Percentiles rank a stretch among this genome's conserved stretches.
Conservation (phyloP, 2,797 vertebrate genomes). For the Acanthiza pusilla region DNA sequence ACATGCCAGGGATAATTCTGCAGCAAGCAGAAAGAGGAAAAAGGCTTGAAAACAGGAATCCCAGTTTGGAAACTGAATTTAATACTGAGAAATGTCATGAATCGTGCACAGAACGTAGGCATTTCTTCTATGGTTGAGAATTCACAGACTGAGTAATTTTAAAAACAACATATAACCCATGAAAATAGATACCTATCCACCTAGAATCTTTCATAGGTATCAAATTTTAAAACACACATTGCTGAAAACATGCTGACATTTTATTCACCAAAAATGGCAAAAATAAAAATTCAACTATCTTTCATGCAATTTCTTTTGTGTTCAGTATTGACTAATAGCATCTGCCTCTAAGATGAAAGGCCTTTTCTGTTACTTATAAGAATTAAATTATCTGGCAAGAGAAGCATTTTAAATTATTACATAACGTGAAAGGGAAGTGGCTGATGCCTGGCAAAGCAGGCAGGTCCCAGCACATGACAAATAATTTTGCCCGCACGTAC, state of each 20-base stretch:
- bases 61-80: not conserved
- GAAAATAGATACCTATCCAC: not conserved
- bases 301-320: not conserved
- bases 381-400: not conserved
- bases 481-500: not conserved
- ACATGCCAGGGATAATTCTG: not conserved
- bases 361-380: not conserved
- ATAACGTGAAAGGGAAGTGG: not conserved
- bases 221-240: not conserved
- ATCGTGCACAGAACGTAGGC: not conserved
- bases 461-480: not conserved
- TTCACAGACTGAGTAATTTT: not conserved
- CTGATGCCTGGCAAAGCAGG: not conserved
- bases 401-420: not conserved
- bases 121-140: not conserved
- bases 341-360: not conserved
- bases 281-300: not conserved
- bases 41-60: not conserved
- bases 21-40: not conserved
- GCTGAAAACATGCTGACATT: not conserved
- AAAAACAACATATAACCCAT: not conserved
- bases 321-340: not conserved
- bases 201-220: not conserved
- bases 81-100: not conserved
- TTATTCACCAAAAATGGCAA: not conserved